Conservation (phyloP, 2,113 vertebrate genomes). For the Meles meles region DNA sequence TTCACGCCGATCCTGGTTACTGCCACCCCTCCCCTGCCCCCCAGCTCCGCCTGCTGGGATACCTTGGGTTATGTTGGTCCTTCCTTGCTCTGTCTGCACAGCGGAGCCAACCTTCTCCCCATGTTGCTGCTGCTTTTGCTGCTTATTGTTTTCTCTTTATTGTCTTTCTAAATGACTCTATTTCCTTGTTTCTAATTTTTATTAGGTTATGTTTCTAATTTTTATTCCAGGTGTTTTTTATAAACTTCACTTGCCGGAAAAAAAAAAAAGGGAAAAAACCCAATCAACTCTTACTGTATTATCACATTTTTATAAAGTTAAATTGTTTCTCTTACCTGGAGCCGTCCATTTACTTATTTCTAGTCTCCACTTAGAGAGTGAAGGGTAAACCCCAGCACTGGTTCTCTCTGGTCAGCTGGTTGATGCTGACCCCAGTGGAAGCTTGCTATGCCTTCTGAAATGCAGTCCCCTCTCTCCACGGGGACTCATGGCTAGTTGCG, state of each 20-base stretch:
- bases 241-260: conserved; percentile 54
- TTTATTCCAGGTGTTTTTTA: conserved; percentile 69
- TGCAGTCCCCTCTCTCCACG: not conserved
- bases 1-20: not conserved
- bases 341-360: conserved; percentile 45
- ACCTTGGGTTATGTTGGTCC: not conserved
- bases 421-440: not conserved
- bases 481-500: not conserved
- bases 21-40: not conserved
- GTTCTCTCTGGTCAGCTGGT: not conserved
- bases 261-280: not conserved
- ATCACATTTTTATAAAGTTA: conserved; percentile 77
- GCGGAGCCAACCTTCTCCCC: not conserved
- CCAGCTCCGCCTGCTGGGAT: not conserved
- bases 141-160: conserved; percentile 34
- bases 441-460: not conserved
- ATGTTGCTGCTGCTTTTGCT: not conserved
- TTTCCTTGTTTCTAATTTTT: conserved; percentile 59
- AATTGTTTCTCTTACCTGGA: conserved; percentile 53
- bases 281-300: conserved; percentile 65
- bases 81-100: not conserved
- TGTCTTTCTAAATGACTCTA: conserved; percentile 17
- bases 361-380: not conserved
- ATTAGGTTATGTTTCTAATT: conserved; percentile 44
- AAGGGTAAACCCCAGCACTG: not conserved